Evolutionary conservation across 2,797 vertebrate species (phyloP), one percentile per base, ranked within the genome.

Genomic region (Myoxocephalus aenaeus): DNA sequence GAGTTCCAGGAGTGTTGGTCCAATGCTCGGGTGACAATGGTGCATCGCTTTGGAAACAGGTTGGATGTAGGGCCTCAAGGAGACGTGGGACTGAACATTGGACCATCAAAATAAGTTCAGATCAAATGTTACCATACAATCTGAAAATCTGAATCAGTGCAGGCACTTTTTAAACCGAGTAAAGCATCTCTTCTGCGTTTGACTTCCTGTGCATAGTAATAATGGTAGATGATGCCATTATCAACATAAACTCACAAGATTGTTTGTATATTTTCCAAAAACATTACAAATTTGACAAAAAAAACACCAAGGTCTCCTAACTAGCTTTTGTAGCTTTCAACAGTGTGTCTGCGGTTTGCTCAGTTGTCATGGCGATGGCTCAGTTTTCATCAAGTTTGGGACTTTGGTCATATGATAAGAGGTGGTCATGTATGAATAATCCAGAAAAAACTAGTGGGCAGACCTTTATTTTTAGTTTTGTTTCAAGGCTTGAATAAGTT

Each of bases 351-450:
- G 20, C 1, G 61, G 71, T 46, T 65, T 7, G 14, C 48, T 44
- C 50, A 34, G 61, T 42, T 53, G 14, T 25, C 71, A 72, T 38
- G 67, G 51, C 64, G 51, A 57, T 64, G 50, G 36, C 15, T 69
- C 8, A 48, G 40, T 57, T 17, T 5, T 25, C 29, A 12, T 46
- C 46, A 20, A 51, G 20, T 22, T 34, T 50, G 69, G 12, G 42
- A 50, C 44, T 36, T 48, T 22, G 2, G 34, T 7, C 18, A 40
- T 32, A 38, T 64, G 48, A 64, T 22, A 54, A 44, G 25, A 42
- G 38, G 50, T 46, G 20, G 7, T 54, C 17, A 34, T 34, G 20
- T 58, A 58, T 58, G 17, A 59, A 59, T 34, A 15, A 29, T 58
- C 14, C 27, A 57, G 54, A 32, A 57, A 32, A 51, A 51, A 15